A percentile compares a stretch with the other conserved stretches of the same genome.
These are phyloP conservation scores for Calycopis cecrops DNA, from an alignment of 1,140 invertebrate species.

Conservation along the genomic window DNA sequence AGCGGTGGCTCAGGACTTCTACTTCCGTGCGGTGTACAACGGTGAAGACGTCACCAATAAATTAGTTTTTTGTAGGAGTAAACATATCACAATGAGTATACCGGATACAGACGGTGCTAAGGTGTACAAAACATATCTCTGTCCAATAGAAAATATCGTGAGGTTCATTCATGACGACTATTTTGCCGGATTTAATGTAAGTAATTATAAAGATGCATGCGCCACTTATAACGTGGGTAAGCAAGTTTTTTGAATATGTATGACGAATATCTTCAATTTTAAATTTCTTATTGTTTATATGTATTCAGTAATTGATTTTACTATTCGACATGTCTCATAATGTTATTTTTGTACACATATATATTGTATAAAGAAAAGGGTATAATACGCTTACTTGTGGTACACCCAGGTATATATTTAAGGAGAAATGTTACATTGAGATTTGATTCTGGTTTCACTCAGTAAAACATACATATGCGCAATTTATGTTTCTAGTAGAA, in stretches of 20 bases:
- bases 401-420: too few species aligned
- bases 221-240: conserved; percentile 55
- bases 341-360: too few species aligned
- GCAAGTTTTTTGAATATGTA: conserved; percentile 26
- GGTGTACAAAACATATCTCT: conserved; percentile 77
- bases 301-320: too few species aligned
- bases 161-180: conserved; percentile 91
- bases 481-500: too few species aligned
- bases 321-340: too few species aligned
- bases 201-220: conserved; percentile 91
- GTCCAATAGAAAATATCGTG: conserved; percentile 89
- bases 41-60: conserved; percentile 90
- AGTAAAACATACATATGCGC: too few species aligned
- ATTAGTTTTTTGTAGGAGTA: conserved; percentile 85
- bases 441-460: too few species aligned
- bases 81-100: conserved; percentile 54
- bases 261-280: too few species aligned
- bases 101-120: conserved; percentile 47
- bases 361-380: too few species aligned
- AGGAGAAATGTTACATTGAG: too few species aligned
- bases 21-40: conserved; percentile 89
- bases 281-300: too few species aligned
- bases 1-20: conserved; percentile 79
- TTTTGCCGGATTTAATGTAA: conserved; percentile 85
- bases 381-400: too few species aligned